Conservation (phyloP, 2,113 vertebrate genomes). For the Lutjanus erythropterus region DNA sequence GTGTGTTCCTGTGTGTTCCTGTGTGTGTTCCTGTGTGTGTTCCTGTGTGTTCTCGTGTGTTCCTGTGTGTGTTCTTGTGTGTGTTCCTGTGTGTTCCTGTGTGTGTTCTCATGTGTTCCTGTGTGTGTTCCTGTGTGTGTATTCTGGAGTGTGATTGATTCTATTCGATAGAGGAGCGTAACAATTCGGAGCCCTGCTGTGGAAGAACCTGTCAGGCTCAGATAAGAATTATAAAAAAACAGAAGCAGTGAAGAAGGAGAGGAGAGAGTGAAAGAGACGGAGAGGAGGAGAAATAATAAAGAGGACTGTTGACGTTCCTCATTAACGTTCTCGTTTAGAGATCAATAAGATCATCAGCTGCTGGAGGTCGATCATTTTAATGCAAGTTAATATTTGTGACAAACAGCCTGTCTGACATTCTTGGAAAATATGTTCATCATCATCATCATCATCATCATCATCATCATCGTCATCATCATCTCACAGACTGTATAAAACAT, state of each 20-base stretch:
- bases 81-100: no score
- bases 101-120: no score
- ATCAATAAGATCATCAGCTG: slow-evolving; percentile 3
- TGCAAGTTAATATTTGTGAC: background rate
- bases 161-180: slow-evolving; percentile 32
- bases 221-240: slow-evolving; percentile 45
- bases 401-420: background rate
- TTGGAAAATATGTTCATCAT: background rate
- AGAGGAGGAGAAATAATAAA: slow-evolving; percentile 27
- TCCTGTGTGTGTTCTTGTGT: no score
- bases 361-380: background rate
- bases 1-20: slow-evolving; percentile 25
- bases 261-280: background rate
- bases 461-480: no score
- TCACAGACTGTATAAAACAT: no score
- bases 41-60: no score
- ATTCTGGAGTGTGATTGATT: slow-evolving; percentile 32
- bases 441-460: no score
- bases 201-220: slow-evolving; percentile 55
- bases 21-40: slow-evolving; percentile 22
- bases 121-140: no score
- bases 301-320: background rate
- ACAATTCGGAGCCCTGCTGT: slow-evolving; percentile 45
- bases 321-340: slow-evolving; percentile 11
- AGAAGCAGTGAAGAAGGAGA: background rate